phyloP scores from a whole-genome alignment of 2,113 vertebrate genomes.

The Salvelinus fontinalis region DNA sequence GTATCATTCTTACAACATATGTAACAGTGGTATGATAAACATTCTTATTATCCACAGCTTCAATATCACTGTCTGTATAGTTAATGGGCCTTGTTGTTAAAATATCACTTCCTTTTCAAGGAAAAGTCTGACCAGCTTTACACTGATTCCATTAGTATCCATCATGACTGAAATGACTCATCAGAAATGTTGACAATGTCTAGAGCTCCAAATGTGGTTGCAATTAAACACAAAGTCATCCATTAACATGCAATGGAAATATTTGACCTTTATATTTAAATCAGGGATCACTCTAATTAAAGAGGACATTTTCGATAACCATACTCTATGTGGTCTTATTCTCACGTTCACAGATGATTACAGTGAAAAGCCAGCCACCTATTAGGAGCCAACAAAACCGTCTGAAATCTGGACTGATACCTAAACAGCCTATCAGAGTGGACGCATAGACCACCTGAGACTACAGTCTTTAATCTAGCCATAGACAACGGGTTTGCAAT shows the following conservation, averaged over 20 bases:
- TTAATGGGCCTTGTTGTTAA: neutral
- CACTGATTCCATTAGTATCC: neutral
- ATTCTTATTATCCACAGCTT: neutral
- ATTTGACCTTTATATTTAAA: slow-evolving; percentile 34
- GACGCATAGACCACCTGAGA: too few relatives aligned
- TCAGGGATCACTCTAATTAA: neutral
- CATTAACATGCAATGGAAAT: slow-evolving; percentile 33
- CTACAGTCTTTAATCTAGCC: slow-evolving; percentile 1
- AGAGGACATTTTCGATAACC: neutral
- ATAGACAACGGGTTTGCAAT: slow-evolving; percentile 22
- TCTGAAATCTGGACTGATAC: neutral
- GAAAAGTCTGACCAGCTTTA: neutral
- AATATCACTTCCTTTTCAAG: neutral
- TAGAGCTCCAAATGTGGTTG: slow-evolving; percentile 56
- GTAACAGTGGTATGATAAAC: neutral
- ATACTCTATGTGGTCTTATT: too few relatives aligned
- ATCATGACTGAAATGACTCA: slow-evolving; percentile 48
- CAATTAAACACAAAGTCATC: slow-evolving; percentile 36
- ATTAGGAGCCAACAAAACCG: neutral
- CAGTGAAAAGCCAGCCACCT: neutral
- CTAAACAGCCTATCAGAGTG: too few relatives aligned
- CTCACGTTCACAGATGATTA: neutral
- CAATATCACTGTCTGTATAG: neutral
- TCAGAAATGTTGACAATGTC: slow-evolving; percentile 43
- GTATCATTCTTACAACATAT: neutral